Conservation (phyloP, 2,888 invertebrate species). For the Maniola hyperantus region DNA sequence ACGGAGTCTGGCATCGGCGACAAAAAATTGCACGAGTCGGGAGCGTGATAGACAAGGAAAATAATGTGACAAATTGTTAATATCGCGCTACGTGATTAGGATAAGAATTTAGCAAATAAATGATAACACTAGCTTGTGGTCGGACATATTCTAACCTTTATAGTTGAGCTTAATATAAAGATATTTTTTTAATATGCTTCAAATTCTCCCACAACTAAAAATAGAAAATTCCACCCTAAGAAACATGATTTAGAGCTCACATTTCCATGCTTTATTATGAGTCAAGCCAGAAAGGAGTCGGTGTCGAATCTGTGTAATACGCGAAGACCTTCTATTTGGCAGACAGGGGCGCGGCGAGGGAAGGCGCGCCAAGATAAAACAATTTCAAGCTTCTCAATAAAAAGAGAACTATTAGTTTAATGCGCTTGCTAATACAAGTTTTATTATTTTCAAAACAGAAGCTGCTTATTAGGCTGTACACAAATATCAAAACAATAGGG, state of each 20-base stretch:
- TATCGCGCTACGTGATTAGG: constrained; percentile 38
- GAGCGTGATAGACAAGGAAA: constrained; percentile 39
- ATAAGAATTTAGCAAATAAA: constrained; percentile 31
- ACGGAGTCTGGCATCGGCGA: constrained; percentile 34
- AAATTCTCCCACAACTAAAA: no score
- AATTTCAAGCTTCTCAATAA: constrained; percentile 2
- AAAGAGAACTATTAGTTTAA: background rate
- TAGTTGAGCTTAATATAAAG: background rate
- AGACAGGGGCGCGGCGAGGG: constrained; percentile 16
- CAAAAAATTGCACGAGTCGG: constrained; percentile 34
- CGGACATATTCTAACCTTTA: background rate
- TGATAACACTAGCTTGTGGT: constrained; percentile 27
- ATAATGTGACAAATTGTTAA: constrained; percentile 35
- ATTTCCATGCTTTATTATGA: no score
- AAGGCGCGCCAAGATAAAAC: constrained; percentile 19
- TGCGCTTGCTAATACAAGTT: background rate
- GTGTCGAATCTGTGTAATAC: background rate
- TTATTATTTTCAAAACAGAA: background rate
- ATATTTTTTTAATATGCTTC: no score
- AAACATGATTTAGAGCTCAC: no score
- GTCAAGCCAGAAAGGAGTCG: background rate
- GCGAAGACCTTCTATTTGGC: no score
- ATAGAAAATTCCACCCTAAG: no score
- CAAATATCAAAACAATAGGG: no score
- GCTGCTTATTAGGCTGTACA: background rate